phyloP scores from a whole-genome alignment of 2,797 vertebrate species.

The Lagodon rhomboides region DNA sequence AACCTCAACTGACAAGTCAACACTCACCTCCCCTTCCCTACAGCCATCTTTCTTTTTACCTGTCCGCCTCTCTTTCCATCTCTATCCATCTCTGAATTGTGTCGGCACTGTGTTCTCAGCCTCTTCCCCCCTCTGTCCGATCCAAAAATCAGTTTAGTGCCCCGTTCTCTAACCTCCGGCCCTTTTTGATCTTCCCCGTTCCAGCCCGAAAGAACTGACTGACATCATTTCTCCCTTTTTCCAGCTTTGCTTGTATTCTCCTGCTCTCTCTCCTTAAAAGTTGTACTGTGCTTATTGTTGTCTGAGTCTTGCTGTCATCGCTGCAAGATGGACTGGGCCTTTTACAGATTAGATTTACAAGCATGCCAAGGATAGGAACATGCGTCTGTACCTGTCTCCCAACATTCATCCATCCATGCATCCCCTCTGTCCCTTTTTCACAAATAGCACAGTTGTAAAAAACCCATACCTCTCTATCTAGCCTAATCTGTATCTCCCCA shows the following conservation, averaged over 20 bases:
- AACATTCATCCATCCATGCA: conserved; percentile 5
- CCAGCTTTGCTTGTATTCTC: neutral
- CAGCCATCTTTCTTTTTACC: conserved; percentile 19
- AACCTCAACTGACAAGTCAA: conserved; percentile 35
- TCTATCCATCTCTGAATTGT: conserved; percentile 38
- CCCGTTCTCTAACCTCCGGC: conserved; percentile 9
- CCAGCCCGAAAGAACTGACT: conserved; percentile 10
- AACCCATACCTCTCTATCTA: conserved; percentile 8
- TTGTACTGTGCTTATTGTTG: conserved; percentile 25
- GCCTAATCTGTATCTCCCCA: conserved; percentile 26
- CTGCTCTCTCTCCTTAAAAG: neutral
- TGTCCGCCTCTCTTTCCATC: conserved; percentile 13
- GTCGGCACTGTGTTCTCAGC: conserved; percentile 9
- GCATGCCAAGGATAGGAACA: conserved; percentile 22
- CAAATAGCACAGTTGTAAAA: conserved; percentile 20
- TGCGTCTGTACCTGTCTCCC: conserved; percentile 10
- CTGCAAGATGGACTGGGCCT: conserved; percentile 6
- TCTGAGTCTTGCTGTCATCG: neutral
- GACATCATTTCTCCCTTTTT: neutral
- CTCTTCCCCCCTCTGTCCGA: neutral
- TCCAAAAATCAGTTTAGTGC: conserved; percentile 24
- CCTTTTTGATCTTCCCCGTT: neutral
- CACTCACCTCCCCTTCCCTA: conserved; percentile 8
- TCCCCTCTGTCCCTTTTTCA: conserved; percentile 3
- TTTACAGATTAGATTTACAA: conserved; percentile 44